Percentiles rank a stretch among this genome's conserved stretches.
Evolutionary conservation across 2,797 vertebrate species (phyloP).

Genomic region (Coluber constrictor): DNA sequence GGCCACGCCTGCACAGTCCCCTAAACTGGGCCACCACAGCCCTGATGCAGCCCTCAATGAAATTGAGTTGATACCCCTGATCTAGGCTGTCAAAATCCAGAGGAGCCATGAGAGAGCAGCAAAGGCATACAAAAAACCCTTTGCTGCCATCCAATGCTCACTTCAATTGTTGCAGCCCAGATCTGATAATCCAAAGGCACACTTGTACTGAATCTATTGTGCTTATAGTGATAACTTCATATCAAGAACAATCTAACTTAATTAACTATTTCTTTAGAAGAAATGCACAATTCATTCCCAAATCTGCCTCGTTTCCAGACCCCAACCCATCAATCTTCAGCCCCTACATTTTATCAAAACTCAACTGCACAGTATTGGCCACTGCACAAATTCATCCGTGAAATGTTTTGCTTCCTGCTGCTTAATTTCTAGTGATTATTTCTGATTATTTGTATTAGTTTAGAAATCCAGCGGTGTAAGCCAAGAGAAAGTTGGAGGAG

Average conservation of each 20-base stretch:
- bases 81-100: background rate
- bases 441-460: slow-evolving; percentile 26
- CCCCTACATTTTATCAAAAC: background rate
- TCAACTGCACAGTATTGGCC: background rate
- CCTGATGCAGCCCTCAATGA: no score
- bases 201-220: background rate
- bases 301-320: background rate
- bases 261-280: background rate
- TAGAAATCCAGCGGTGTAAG: background rate
- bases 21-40: no score
- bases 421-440: slow-evolving; percentile 26
- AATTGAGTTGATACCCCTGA: no score
- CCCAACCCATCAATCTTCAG: background rate
- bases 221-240: background rate
- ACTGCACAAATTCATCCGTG: background rate
- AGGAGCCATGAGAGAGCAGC: background rate
- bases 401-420: background rate
- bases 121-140: background rate
- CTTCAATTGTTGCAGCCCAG: background rate
- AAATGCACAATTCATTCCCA: background rate
- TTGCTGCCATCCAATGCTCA: background rate
- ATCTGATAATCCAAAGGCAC: background rate
- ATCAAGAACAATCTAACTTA: background rate
- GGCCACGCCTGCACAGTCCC: no score
- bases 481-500: slow-evolving; percentile 11